These are phyloP conservation scores for Vespertilio murinus DNA, from an alignment of 2,797 vertebrate species.

Conservation along the genomic window DNA sequence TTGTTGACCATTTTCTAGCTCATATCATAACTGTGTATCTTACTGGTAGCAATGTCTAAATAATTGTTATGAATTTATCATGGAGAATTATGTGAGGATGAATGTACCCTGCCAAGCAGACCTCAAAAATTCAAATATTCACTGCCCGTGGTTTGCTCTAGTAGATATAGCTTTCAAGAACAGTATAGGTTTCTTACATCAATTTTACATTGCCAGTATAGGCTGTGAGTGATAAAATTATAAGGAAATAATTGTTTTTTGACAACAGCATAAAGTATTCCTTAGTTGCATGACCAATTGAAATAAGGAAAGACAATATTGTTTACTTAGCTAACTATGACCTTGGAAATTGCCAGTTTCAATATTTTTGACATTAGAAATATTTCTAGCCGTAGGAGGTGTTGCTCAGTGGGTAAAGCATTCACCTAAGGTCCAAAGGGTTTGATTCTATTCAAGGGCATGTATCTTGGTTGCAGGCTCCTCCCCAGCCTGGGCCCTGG, in stretches of 20 bases:
- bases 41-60: background rate
- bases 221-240: background rate
- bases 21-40: background rate
- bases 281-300: background rate
- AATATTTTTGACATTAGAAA: background rate
- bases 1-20: slow-evolving; percentile 30
- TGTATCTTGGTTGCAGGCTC: too few relatives aligned
- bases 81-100: background rate
- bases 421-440: too few relatives aligned
- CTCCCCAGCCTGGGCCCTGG: too few relatives aligned
- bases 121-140: background rate
- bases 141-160: background rate
- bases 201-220: background rate
- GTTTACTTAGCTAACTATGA: slow-evolving; percentile 23
- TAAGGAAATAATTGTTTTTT: background rate
- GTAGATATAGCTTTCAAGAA: background rate
- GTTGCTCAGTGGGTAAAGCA: too few relatives aligned
- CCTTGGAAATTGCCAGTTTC: background rate
- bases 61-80: background rate
- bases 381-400: background rate
- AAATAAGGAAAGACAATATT: background rate
- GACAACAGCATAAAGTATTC: background rate
- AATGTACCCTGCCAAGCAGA: background rate
- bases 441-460: too few relatives aligned
- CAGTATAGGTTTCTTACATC: background rate